Evolutionary conservation across 2,113 vertebrate species (phyloP).

Genomic region (Dicerorhinus sumatrensis): DNA sequence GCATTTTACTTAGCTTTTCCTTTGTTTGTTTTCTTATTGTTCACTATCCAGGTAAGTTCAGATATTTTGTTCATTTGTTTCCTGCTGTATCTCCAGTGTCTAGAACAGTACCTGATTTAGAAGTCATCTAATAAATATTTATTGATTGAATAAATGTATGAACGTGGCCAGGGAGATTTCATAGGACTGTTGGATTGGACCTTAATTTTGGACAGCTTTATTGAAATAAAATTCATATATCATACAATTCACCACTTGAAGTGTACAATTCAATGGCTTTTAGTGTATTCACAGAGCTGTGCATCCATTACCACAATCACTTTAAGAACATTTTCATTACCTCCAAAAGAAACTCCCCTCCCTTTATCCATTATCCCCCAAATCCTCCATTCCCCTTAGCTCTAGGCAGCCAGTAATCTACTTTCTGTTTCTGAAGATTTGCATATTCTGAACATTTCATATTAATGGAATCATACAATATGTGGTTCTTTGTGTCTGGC

Average conservation of each 20-base stretch:
- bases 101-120: background rate
- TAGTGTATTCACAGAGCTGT: background rate
- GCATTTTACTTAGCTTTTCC: background rate
- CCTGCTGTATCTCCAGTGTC: background rate
- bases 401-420: background rate
- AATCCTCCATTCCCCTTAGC: too few relatives aligned
- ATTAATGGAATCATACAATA: background rate
- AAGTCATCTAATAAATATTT: background rate
- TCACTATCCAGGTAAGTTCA: background rate
- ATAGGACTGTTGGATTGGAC: background rate
- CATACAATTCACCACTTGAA: background rate
- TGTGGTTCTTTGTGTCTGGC: background rate
- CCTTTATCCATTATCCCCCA: background rate
- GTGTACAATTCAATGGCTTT: background rate
- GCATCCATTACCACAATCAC: background rate
- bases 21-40: conserved; percentile 38
- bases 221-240: background rate
- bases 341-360: background rate
- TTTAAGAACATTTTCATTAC: background rate
- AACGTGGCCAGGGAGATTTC: background rate
- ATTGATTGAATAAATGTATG: background rate
- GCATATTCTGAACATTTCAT: background rate
- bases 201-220: background rate
- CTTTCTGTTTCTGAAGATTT: background rate
- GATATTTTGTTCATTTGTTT: background rate